These are phyloP conservation scores for Sebastes taczanowskii DNA, from an alignment of 2,797 vertebrate species.

Conservation along the genomic window DNA sequence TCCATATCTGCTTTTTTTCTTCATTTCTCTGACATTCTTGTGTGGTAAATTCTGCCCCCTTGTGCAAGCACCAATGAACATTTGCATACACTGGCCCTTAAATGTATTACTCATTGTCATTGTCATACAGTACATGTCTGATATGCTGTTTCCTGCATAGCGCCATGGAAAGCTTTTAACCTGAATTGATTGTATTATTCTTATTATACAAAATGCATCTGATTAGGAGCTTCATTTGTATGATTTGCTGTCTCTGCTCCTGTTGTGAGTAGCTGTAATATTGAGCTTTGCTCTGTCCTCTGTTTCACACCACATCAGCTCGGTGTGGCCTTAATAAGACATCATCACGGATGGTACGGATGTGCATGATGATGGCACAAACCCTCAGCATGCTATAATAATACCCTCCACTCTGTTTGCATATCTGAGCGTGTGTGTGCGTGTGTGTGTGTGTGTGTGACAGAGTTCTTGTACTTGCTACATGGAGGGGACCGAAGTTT, in stretches of 20 bases:
- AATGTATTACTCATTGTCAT: not conserved
- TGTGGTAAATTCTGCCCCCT: not conserved
- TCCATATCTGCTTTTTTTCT: too few relatives aligned
- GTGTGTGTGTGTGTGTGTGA: not conserved
- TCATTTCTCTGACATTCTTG: not conserved
- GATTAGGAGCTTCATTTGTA: not conserved
- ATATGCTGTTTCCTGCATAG: not conserved
- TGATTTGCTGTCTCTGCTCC: not conserved
- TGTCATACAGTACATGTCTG: not conserved
- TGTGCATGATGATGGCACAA: not conserved
- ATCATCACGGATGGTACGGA: not conserved
- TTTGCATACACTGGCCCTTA: not conserved
- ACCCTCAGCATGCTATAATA: not conserved
- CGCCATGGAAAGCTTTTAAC: not conserved
- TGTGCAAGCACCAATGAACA: not conserved
- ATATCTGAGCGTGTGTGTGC: not conserved
- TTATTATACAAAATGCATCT: not conserved
- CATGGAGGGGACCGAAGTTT: not conserved
- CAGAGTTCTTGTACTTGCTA: not conserved
- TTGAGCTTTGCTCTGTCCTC: not conserved
- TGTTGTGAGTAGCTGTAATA: not conserved
- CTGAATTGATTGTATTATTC: not conserved
- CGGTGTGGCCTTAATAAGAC: not conserved
- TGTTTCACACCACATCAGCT: not conserved
- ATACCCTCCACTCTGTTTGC: not conserved